These are phyloP conservation scores for Leptinotarsa peninsularis DNA, from an alignment of 2,888 invertebrate genomes.

Conservation along the genomic window DNA sequence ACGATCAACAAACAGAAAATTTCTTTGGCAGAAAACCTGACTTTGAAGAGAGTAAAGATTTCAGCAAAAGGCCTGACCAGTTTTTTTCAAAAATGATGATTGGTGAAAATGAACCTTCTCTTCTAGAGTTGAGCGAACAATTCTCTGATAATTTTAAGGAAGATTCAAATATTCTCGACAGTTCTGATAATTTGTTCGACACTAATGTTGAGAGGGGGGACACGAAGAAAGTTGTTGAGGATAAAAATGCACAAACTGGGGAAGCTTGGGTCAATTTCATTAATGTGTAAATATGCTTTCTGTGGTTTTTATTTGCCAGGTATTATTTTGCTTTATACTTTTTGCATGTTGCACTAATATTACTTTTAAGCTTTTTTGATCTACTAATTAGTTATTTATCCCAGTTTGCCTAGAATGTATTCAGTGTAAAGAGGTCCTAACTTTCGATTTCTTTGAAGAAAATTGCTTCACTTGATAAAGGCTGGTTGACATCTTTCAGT, in stretches of 20 bases:
- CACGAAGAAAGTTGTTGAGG: conserved; percentile 38
- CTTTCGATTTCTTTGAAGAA: neutral
- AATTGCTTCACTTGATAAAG: too few species aligned
- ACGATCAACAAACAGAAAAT: conserved; percentile 43
- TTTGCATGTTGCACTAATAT: conserved; percentile 46
- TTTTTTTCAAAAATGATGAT: conserved; percentile 46
- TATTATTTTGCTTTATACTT: conserved; percentile 53
- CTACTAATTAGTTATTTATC: conserved; percentile 1
- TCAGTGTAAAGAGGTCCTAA: neutral
- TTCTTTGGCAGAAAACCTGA: conserved; percentile 44
- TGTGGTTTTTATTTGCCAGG: conserved; percentile 57
- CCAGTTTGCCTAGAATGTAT: conserved; percentile 12
- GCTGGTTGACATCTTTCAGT: too few species aligned
- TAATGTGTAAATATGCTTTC: conserved; percentile 66
- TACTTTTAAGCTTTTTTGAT: conserved; percentile 39
- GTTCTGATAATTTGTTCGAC: conserved; percentile 49
- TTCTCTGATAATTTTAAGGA: conserved; percentile 53
- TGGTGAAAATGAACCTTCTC: conserved; percentile 26
- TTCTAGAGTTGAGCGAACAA: conserved; percentile 41
- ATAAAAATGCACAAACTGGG: conserved; percentile 49
- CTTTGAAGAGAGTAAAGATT: conserved; percentile 40
- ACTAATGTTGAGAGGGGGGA: conserved; percentile 41
- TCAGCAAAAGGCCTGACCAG: conserved; percentile 48
- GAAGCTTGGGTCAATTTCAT: conserved; percentile 67
- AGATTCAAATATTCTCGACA: conserved; percentile 38